Percentiles rank a stretch among this genome's conserved stretches.
Conservation (phyloP, 2,888 invertebrate genomes). For the Coronaproctus castanopsis region DNA sequence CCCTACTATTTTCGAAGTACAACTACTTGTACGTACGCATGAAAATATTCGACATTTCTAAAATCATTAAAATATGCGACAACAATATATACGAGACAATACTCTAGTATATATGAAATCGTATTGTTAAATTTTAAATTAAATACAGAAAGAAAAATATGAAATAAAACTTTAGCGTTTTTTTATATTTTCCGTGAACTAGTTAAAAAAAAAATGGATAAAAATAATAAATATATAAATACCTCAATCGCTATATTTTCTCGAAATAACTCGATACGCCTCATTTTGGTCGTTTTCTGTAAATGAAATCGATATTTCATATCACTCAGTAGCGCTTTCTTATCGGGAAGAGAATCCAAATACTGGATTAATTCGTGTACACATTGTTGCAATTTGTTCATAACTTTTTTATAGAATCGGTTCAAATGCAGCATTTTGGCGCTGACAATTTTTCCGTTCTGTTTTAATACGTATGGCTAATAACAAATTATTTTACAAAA, state of each 20-base stretch:
- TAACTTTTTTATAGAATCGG: neutral
- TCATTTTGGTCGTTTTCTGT: neutral
- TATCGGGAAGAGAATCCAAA: neutral
- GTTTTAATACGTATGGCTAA: neutral
- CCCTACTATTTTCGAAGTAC: too few species aligned
- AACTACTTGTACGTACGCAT: too few species aligned
- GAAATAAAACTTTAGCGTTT: neutral
- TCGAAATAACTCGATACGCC: neutral
- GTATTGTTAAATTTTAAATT: too few species aligned
- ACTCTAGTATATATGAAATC: too few species aligned
- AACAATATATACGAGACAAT: too few species aligned
- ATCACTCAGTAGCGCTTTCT: neutral
- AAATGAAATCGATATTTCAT: neutral
- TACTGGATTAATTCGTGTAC: neutral
- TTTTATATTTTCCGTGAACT: neutral
- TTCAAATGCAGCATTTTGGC: neutral
- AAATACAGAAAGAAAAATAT: neutral
- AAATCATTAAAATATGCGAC: too few species aligned
- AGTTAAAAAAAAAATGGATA: slow-evolving; percentile 24
- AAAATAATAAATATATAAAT: slow-evolving; percentile 23
- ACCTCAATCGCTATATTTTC: neutral
- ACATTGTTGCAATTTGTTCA: neutral
- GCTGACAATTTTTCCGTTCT: neutral
- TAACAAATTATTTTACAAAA: too few species aligned
- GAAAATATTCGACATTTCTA: too few species aligned